A percentile compares a stretch with the other conserved stretches of the same genome.
These are phyloP conservation scores for Drosophila leontia DNA, from an alignment of 1,140 invertebrate genomes.

Conservation along the genomic window DNA sequence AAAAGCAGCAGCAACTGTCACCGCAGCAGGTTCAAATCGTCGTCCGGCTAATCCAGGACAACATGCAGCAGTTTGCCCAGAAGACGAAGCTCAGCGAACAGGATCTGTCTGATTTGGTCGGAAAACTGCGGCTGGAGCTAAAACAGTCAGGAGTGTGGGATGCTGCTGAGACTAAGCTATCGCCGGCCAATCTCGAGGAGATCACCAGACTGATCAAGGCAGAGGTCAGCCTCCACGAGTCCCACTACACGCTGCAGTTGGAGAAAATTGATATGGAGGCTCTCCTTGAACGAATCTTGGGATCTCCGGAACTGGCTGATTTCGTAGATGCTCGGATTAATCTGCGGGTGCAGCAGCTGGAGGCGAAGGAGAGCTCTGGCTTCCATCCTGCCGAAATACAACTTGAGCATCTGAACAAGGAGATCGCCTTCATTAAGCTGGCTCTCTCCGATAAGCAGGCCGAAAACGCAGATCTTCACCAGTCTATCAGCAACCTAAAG, in stretches of 20 bases:
- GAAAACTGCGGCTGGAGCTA: slow-evolving; percentile 52
- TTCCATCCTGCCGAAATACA: slow-evolving; percentile 56
- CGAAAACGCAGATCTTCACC: slow-evolving; percentile 80
- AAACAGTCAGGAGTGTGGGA: slow-evolving; percentile 48
- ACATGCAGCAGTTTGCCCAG: slow-evolving; percentile 42
- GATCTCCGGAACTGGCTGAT: slow-evolving; percentile 43
- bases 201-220: slow-evolving; percentile 79
- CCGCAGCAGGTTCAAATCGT: slow-evolving; percentile 64
- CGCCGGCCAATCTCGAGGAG: slow-evolving; percentile 79
- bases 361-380: slow-evolving; percentile 42
- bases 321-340: slow-evolving; percentile 67
- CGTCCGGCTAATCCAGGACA: slow-evolving; percentile 66
- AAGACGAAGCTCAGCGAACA: slow-evolving; percentile 49
- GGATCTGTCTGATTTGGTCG: slow-evolving; percentile 49
- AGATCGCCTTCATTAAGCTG: slow-evolving; percentile 85
- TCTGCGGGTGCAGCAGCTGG: slow-evolving; percentile 23
- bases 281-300: slow-evolving; percentile 61
- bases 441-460: slow-evolving; percentile 77
- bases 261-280: slow-evolving; percentile 70
- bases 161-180: slow-evolving; percentile 43
- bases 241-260: slow-evolving; percentile 79
- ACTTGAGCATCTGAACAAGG: slow-evolving; percentile 83
- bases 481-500: slow-evolving; percentile 67
- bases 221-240: slow-evolving; percentile 60
- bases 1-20: slow-evolving; percentile 45